These are phyloP conservation scores for Imbricaverruca yamaguchii DNA, from an alignment of 2,888 invertebrate species.

Conservation along the genomic window DNA sequence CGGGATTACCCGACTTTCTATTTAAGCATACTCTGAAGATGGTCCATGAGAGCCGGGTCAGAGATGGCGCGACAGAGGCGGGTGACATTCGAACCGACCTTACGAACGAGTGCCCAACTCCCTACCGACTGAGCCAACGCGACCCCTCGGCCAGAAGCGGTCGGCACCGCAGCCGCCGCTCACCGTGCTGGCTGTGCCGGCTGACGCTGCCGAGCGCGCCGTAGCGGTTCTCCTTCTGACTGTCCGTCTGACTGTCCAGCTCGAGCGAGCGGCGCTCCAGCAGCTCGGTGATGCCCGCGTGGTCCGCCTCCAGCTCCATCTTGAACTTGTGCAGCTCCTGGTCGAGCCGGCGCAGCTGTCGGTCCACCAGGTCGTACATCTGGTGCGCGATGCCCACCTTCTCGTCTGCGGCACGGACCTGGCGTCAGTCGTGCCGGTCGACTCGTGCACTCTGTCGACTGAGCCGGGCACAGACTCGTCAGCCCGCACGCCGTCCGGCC, in stretches of 20 bases:
- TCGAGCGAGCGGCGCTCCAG: slow-evolving; percentile 88
- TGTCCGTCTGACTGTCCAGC: slow-evolving; percentile 59
- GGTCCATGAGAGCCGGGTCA: too few species aligned
- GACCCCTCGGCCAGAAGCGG: too few species aligned
- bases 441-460: too few species aligned
- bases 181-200: slow-evolving; percentile 26
- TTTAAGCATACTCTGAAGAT: too few species aligned
- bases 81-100: too few species aligned
- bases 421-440: too few species aligned
- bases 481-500: too few species aligned
- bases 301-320: slow-evolving; percentile 97
- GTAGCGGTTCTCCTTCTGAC: slow-evolving; percentile 77
- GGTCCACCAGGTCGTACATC: slow-evolving; percentile 88
- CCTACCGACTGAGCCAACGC: too few species aligned
- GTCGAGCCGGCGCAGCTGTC: slow-evolving; percentile 81
- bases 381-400: slow-evolving; percentile 90
- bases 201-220: slow-evolving; percentile 29
- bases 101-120: too few species aligned
- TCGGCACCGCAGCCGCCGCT: slow-evolving; percentile 14
- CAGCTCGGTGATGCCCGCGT: slow-evolving; percentile 93
- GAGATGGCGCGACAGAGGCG: too few species aligned
- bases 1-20: too few species aligned
- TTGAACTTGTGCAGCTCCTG: slow-evolving; percentile 93
- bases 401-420: slow-evolving; percentile 55
- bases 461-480: too few species aligned